Base-by-base conservation (phyloP, 2,113 vertebrate genomes). In the Paralichthys olivaceus region DNA sequence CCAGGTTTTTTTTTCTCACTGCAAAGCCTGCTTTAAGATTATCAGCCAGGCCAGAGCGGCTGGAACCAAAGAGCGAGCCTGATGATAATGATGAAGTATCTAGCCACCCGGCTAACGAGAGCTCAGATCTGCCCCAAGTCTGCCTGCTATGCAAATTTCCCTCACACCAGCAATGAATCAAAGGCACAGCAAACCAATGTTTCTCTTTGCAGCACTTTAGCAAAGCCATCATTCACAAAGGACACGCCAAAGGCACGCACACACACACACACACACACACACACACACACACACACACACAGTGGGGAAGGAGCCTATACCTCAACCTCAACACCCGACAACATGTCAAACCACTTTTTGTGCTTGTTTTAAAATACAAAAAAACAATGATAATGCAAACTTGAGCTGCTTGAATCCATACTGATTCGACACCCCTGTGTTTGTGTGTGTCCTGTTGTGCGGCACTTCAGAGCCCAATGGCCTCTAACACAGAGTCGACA, bases 51-150 rank as follows among this genome's bases (percentile, higher is more conserved):
- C 81, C 82, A 80, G 68, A 76, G 78, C 51, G 75, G 83, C 78
- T 90, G 85, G 63, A 77, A 61, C 71, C 28, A 47, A 81, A 79
- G 75, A 45, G 4, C 79, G 28, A 25, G 78, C 55, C 60, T 79
- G 88, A 87, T 90, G 91, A 90, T 93, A 84, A 90, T 91, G 92
- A 93, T 90, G 81, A 87, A 92, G 91, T 82, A 90, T 89, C 85
- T 83, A 72, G 86, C 86, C 86, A 81, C 83, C 77, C 87, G 53
- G 81, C 86, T 90, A 93, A 93, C 87, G 84, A 90, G 90, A 89
- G 84, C 88, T 77, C 78, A 86, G 84, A 88, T 92, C 90, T 85
- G 86, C 88, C 89, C 70, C 3, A 67, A 87, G 88, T 90, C 89
- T 91, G 90, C 89, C 84, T 84, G 88, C 89, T 88, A 92, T 93